Base-by-base conservation (phyloP, 2,113 vertebrate genomes). In the Colinus virginianus region DNA sequence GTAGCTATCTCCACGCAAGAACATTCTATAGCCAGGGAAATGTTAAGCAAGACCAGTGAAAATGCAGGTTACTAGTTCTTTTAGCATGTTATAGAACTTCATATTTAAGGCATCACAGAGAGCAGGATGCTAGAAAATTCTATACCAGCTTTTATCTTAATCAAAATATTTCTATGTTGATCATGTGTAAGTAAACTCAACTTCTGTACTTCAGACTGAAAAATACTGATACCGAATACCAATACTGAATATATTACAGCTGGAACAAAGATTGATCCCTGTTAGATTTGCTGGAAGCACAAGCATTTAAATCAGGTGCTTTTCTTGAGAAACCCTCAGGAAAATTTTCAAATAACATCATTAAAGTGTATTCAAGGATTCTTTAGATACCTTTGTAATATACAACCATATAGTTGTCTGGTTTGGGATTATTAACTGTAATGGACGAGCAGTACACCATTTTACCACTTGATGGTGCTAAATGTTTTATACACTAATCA, bases 381-480 rank as follows among this genome's bases (percentile, higher is more conserved):
- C 16, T 84, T 77, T 26, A 58, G 17, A 13, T 13, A 72, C 6
- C 6, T 61, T 81, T 86, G 13, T 72, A 46, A 64, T 8, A 58
- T 2, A 7, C 7, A 48, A 13, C 26, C 12, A 5, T 1, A 3
- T 4, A 7, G 58, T 11, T 45, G 23, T 13, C 40, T 26, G 10
- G 7, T n/a, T 72, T 59, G 58, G 36, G 34, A 68, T 40, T 38
- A 15, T 7, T 18, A 10, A 32, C 13, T 26, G 32, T n/a, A 32
- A 20, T 7, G 36, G 63, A 90, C 32, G 26, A 78, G 93, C 86
- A 93, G 45, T 97, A 42, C 58, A 70, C 23, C 1, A 1, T 64
- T 93, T 90, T 53, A 95, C 95, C 97, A 96, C 97, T 84, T 96
- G 98, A 87, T 76, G 95, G 96, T 85, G 63, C 91, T 78, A 97